phyloP scores from a whole-genome alignment of 2,888 invertebrate species.

The Drosophila helvetica region DNA sequence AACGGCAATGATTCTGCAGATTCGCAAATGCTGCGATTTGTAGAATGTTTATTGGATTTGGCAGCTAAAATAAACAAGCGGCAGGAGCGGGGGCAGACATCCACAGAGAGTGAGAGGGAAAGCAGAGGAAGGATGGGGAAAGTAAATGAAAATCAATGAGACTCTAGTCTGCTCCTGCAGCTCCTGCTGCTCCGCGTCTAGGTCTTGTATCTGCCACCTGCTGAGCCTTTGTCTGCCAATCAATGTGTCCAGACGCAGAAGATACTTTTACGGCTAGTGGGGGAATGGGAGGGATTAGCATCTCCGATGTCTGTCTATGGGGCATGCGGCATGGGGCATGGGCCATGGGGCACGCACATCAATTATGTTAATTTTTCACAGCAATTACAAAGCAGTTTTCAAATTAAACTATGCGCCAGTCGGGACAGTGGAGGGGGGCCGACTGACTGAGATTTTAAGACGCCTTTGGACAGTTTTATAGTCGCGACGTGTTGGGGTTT shows the following conservation, averaged over 20 bases:
- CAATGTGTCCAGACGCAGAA: not conserved
- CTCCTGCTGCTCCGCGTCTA: conserved; percentile 12
- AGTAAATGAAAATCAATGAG: conserved; percentile 63
- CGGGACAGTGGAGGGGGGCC: conserved; percentile 6
- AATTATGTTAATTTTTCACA: conserved; percentile 74
- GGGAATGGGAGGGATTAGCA: conserved; percentile 8
- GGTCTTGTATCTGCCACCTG: conserved; percentile 61
- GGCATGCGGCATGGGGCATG: conserved; percentile 49
- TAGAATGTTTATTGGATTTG: conserved; percentile 74
- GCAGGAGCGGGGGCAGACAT: not conserved
- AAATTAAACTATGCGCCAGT: conserved; percentile 38
- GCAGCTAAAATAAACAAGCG: conserved; percentile 45
- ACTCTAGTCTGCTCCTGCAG: conserved; percentile 22
- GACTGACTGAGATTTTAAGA: conserved; percentile 27
- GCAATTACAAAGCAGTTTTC: conserved; percentile 72
- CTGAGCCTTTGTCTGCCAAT: conserved; percentile 64
- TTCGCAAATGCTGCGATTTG: conserved; percentile 57
- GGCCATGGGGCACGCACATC: conserved; percentile 52
- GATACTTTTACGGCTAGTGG: not conserved
- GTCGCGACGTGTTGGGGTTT: not conserved
- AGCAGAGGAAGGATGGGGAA: not conserved
- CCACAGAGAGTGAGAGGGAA: not conserved
- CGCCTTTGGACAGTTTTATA: conserved; percentile 39
- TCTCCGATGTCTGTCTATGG: conserved; percentile 35
- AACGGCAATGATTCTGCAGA: conserved; percentile 71